Percentiles rank a stretch among this genome's conserved stretches.
phyloP scores from a whole-genome alignment of 2,113 vertebrate genomes.

The Crotalus viridis region DNA sequence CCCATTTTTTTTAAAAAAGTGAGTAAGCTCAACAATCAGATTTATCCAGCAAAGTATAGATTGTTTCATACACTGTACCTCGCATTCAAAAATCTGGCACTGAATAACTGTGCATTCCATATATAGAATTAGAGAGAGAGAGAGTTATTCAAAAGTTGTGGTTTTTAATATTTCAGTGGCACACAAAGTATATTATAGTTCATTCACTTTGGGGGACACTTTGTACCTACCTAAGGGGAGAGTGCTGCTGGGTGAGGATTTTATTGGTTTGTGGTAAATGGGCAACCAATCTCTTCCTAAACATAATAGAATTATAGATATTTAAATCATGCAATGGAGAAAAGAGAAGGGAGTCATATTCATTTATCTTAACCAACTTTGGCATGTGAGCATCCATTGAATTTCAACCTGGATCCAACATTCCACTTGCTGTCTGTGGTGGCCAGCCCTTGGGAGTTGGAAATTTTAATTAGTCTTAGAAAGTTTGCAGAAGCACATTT shows the following conservation, averaged over 20 bases:
- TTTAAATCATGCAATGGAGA: not conserved
- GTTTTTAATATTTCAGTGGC: not conserved
- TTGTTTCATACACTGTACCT: not conserved
- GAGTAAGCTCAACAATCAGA: not conserved
- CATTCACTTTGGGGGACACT: not conserved
- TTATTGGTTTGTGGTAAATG: not conserved
- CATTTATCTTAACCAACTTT: not conserved
- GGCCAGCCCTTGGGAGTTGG: not conserved
- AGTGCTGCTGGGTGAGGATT: not conserved
- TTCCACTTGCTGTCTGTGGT: not conserved
- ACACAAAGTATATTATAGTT: not conserved
- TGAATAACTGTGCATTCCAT: not conserved
- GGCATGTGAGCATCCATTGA: not conserved
- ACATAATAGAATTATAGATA: not conserved
- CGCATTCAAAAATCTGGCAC: not conserved
- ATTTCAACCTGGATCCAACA: not conserved
- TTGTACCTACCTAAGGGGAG: not conserved
- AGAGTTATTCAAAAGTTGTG: not conserved
- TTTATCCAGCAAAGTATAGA: not conserved
- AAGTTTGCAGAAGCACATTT: not conserved
- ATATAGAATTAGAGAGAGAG: not conserved
- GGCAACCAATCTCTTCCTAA: not conserved
- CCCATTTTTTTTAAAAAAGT: not conserved
- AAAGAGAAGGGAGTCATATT: not conserved
- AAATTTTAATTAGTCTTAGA: slow-evolving; percentile 16